phyloP scores from a whole-genome alignment of 2,113 vertebrate species.

The Vulpes ferrilata region DNA sequence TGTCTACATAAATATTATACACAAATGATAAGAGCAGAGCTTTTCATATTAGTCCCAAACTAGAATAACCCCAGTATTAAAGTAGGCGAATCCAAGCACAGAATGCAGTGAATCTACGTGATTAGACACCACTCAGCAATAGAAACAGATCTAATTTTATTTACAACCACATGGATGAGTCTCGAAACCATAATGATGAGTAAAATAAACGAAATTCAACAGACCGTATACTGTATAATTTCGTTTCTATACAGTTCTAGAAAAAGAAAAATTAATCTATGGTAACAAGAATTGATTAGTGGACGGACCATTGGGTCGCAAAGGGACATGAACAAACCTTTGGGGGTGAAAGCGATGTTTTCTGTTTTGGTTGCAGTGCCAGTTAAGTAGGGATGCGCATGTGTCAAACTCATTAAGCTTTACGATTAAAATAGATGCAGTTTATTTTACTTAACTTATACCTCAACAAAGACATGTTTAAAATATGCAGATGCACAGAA shows the following conservation, averaged over 20 bases:
- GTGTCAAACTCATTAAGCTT: not conserved
- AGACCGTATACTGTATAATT: not conserved
- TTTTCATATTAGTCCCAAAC: not conserved
- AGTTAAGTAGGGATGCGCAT: not conserved
- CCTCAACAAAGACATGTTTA: conserved; percentile 2
- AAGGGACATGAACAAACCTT: not conserved
- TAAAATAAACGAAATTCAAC: not conserved
- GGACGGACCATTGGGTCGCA: not conserved
- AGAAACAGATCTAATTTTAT: not conserved
- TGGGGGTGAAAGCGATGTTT: not conserved
- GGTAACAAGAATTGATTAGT: not conserved
- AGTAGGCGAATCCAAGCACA: not conserved
- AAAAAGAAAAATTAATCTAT: not conserved
- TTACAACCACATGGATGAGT: not conserved
- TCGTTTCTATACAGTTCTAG: not conserved
- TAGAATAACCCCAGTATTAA: not conserved
- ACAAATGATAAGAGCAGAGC: not conserved
- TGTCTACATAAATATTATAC: not conserved
- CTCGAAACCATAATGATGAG: not conserved
- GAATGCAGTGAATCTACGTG: not conserved
- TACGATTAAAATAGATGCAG: not conserved
- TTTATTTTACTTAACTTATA: not conserved
- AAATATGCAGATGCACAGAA: conserved; percentile 14
- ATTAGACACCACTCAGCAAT: not conserved
- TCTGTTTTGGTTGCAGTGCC: not conserved